phyloP scores from a whole-genome alignment of 2,113 vertebrate genomes.

The Mormyrus lacerda region DNA sequence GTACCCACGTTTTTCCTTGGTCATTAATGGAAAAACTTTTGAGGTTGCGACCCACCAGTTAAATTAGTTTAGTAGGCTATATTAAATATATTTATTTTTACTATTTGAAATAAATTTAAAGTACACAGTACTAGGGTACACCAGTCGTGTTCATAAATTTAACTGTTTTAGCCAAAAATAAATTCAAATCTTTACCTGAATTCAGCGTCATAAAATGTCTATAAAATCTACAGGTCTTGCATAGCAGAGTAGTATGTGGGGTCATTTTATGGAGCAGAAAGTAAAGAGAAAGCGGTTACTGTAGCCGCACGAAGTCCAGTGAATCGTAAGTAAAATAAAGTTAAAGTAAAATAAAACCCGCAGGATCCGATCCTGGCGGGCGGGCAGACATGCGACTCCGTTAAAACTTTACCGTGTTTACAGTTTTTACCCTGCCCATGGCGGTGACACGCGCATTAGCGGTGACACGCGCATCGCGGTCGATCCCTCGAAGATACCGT shows the following conservation, averaged over 20 bases:
- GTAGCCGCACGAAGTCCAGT: neutral
- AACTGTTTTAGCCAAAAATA: neutral
- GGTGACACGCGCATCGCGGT: neutral
- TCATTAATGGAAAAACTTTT: neutral
- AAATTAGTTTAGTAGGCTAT: neutral
- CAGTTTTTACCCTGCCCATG: neutral
- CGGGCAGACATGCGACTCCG: neutral
- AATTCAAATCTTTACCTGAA: neutral
- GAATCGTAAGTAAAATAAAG: neutral
- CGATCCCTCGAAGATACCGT: neutral
- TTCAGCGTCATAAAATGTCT: neutral
- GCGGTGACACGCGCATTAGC: neutral
- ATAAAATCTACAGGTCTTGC: neutral
- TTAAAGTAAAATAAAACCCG: neutral
- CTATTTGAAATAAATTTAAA: neutral
- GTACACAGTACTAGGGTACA: neutral
- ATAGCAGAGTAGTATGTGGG: neutral
- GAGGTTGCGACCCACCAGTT: neutral
- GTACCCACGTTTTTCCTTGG: neutral
- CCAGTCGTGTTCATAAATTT: neutral
- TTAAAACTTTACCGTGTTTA: neutral
- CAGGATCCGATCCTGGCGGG: neutral
- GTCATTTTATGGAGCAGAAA: neutral
- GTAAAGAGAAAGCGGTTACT: neutral
- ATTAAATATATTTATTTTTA: neutral